Evolutionary conservation across 1,140 invertebrate genomes (phyloP), one percentile per base, ranked within the genome.

Genomic region (Eciton burchellii): DNA sequence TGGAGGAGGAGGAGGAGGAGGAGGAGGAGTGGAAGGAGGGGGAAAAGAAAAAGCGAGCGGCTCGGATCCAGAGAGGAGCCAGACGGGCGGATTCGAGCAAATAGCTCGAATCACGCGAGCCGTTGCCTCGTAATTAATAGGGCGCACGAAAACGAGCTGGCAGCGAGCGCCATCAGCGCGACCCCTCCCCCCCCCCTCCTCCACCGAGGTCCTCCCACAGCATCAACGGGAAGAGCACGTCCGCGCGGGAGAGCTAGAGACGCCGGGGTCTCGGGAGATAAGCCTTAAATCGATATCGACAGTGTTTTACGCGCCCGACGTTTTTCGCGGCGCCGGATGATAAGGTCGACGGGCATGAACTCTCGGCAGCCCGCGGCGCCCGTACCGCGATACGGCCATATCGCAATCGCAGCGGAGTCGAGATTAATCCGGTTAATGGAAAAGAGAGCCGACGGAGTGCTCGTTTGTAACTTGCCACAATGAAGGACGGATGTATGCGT

Each of bases 81-180:
- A 83, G 43, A n/a, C n/a, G 56, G 47, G 45, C 52, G 81, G 76
- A 85, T 85, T n/a, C n/a, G 88, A 86, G 89, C 82, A 90, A 91
- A 90, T 91, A 91, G 87, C 84, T 89, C 63, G 88, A 88, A 90
- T 90, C 91, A 91, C 90, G 91, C 90, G 85, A 90, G 81, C 89
- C 82, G 79, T 87, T 91, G 77, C 81, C 84, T 88, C 84, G 88
- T 92, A 90, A 91, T 92, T 92, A 92, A 90, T 91, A 91, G 85
- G 84, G 84, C 74, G 84, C 87, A 84, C 83, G 89, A 89, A 82
- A 91, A 90, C 81, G 82, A 88, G 83, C 70, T 68, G 63, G 57
- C 35, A 66, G 57, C 35, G 71, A 70, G 83, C n/a, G n/a, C 82
- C 84, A 88, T 81, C 65, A 77, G 74, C 65, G 74, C 65, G 65